Percentiles rank a stretch among this genome's conserved stretches.
Conservation (phyloP, 2,888 invertebrate species). For the Thalpophila matura region DNA sequence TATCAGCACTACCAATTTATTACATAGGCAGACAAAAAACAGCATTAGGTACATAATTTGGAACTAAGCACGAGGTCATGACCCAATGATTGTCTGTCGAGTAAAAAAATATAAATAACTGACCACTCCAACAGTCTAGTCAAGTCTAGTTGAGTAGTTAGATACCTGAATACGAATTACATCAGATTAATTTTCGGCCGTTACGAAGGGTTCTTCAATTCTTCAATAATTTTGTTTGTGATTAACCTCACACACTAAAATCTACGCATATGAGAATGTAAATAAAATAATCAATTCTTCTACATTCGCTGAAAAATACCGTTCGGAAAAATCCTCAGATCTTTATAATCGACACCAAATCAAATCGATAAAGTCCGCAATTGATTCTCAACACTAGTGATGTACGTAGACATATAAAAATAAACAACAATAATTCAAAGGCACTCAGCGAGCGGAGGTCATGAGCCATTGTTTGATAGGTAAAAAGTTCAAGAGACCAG, state of each 20-base stretch:
- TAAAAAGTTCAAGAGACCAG: constrained; percentile 67
- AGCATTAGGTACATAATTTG: background rate
- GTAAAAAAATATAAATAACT: constrained; percentile 5
- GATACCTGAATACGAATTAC: background rate
- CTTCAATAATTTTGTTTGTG: too few species aligned
- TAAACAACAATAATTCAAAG: constrained; percentile 79
- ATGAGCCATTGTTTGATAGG: constrained; percentile 77
- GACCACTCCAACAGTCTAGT: constrained; percentile 10
- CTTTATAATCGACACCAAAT: background rate
- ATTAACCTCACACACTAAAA: too few species aligned
- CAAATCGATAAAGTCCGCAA: constrained; percentile 14
- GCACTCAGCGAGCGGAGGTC: constrained; percentile 82
- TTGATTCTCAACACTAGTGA: constrained; percentile 46
- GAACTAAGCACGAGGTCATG: constrained; percentile 2
- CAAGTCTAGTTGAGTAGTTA: too few species aligned
- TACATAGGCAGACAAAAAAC: background rate
- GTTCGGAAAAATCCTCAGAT: too few species aligned
- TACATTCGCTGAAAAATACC: too few species aligned
- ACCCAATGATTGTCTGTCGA: background rate
- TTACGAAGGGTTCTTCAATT: too few species aligned
- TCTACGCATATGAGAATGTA: too few species aligned
- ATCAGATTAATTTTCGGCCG: background rate
- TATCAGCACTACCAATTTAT: background rate
- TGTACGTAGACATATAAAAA: constrained; percentile 63
- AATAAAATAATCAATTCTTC: too few species aligned